Percentiles rank a stretch among this genome's conserved stretches.
phyloP scores from a whole-genome alignment of 2,888 invertebrate species.

The Meiosimyza decipiens region DNA sequence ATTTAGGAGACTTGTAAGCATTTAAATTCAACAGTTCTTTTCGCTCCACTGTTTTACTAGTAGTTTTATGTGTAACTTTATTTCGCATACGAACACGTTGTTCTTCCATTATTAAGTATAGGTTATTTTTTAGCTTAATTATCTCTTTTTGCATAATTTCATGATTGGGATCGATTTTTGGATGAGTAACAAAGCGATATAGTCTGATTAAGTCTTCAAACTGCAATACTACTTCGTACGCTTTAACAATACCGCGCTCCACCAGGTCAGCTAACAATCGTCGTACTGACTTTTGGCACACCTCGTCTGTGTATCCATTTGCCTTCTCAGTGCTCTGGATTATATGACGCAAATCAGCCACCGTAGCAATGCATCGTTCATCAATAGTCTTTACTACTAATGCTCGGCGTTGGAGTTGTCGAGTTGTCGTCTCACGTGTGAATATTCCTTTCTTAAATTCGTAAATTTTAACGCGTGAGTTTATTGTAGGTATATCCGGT shows the following conservation, averaged over 20 bases:
- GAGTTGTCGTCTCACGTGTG: constrained; percentile 44
- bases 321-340: constrained; percentile 70
- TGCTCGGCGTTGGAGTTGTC: constrained; percentile 70
- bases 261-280: constrained; percentile 72
- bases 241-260: constrained; percentile 52
- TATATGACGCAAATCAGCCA: constrained; percentile 68
- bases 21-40: constrained; percentile 32
- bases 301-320: constrained; percentile 71
- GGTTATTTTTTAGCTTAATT: constrained; percentile 54
- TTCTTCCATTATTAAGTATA: constrained; percentile 55
- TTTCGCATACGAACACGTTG: constrained; percentile 38
- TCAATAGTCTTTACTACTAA: constrained; percentile 73
- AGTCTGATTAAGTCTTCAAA: constrained; percentile 51
- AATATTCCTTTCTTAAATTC: constrained; percentile 29
- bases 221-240: constrained; percentile 57
- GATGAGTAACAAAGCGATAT: constrained; percentile 60
- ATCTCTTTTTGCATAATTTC: constrained; percentile 53
- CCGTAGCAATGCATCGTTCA: constrained; percentile 72
- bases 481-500: constrained; percentile 52
- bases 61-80: constrained; percentile 19
- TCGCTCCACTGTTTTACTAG: constrained; percentile 3
- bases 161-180: constrained; percentile 56
- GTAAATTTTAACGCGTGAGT: constrained; percentile 44
- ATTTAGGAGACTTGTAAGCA: constrained; percentile 69
- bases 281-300: constrained; percentile 71